phyloP scores from a whole-genome alignment of 2,113 vertebrate genomes.

The Podarcis cretensis region DNA sequence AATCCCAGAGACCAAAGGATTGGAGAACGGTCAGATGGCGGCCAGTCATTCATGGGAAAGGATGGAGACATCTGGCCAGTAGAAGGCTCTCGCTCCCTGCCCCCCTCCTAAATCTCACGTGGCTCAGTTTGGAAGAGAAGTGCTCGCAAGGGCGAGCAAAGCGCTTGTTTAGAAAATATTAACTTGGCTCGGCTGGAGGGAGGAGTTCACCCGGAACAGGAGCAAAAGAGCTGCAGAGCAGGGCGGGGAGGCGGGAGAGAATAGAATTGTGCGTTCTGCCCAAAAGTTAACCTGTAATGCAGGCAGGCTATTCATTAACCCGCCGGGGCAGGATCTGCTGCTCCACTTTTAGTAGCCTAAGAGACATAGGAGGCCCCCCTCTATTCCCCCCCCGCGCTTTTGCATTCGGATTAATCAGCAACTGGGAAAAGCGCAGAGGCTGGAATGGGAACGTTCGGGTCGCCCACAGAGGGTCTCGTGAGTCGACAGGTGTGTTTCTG shows the following conservation, averaged over 20 bases:
- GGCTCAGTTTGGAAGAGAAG: conserved; percentile 8
- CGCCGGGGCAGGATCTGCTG: conserved; percentile 38
- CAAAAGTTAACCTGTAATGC: conserved; percentile 50
- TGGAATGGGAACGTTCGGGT: too few relatives aligned
- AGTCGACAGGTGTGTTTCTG: too few relatives aligned
- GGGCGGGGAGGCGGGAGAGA: neutral
- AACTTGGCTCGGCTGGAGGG: conserved; percentile 30
- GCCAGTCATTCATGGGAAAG: conserved; percentile 6
- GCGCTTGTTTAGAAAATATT: conserved; percentile 65
- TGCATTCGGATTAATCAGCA: conserved; percentile 51
- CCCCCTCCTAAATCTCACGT: neutral
- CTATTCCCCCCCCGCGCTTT: conserved; percentile 16
- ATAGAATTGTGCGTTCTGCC: conserved; percentile 11
- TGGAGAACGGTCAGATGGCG: conserved; percentile 3
- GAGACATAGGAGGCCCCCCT: conserved; percentile 43
- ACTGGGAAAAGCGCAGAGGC: neutral
- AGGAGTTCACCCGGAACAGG: conserved; percentile 35
- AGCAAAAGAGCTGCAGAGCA: conserved; percentile 37
- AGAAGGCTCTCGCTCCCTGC: neutral
- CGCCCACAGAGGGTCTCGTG: too few relatives aligned
- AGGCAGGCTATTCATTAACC: conserved; percentile 76
- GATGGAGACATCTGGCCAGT: conserved; percentile 12
- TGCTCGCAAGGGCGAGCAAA: conserved; percentile 48
- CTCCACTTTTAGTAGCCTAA: conserved; percentile 44
- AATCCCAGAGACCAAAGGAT: neutral